Base-by-base conservation (phyloP, 1,140 invertebrate genomes). In the Drosophila murphyi region DNA sequence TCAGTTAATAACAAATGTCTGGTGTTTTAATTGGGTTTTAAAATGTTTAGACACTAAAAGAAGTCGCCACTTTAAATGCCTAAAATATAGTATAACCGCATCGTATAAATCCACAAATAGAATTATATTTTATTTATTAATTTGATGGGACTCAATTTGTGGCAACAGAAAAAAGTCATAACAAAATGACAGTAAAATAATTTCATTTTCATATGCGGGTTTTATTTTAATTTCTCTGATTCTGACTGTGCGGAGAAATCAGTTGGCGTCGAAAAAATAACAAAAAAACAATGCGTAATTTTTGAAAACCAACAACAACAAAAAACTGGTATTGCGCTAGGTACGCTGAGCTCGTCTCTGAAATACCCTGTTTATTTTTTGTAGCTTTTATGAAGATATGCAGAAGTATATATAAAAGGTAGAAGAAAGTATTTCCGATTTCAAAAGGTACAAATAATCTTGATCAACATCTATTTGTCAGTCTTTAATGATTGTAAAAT, bases 161-260 rank as follows among this genome's bases (percentile, higher is more conserved):
- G 63, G 50, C 64, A 61, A 37, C 50, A 56, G 57, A 60, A 28
- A 47, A 59, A 43, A 70, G 47, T 37, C 31, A 45, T 29, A 50
- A 37, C 34, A 1, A 55, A 45, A 28, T 12, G 4, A 5, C 10
- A 45, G 28, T 54, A 50, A 29, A 51, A 72, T 72, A 68, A 45
- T 70, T 79, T 78, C 77, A 56, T 80, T 74, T 80, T 83, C 62
- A 63, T 74, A 56, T 63, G 41, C 63, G 37, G 20, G 39, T 78
- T 71, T 85, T 89, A 76, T 83, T 82, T 88, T 80, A 70, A 32
- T 73, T 80, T 90, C 80, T 78, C 72, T 20, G 20, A 83, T 90
- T 89, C 83, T 90, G 77, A 83, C 65, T 7, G 54, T 7, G 35
- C 57, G 63, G 80, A 74, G 86, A 89, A 87, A 89, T 80, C 65